These are phyloP conservation scores for Pomphorhynchus laevis DNA, from an alignment of 1,140 invertebrate genomes.

Conservation along the genomic window DNA sequence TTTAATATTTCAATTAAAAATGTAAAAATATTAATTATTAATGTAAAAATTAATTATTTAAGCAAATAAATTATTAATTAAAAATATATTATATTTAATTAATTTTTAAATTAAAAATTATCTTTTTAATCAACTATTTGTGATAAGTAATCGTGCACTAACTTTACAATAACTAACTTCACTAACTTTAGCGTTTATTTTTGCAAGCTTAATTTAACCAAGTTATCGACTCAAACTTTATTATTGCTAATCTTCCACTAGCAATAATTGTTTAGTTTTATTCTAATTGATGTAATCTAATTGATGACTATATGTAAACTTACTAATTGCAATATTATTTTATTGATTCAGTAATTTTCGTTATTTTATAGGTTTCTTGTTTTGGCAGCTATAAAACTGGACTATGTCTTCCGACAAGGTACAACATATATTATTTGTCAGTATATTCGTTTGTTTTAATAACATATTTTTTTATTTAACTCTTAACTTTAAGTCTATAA, in stretches of 20 bases:
- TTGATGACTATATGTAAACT: background rate
- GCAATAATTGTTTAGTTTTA: background rate
- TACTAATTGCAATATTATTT: background rate
- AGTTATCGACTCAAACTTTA: background rate
- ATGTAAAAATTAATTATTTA: too few relatives aligned
- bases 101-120: too few relatives aligned
- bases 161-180: too few relatives aligned
- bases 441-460: slow-evolving; percentile 5
- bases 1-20: too few relatives aligned
- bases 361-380: slow-evolving; percentile 31
- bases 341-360: slow-evolving; percentile 2
- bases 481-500: slow-evolving; percentile 6
- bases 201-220: background rate
- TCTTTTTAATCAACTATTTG: too few relatives aligned
- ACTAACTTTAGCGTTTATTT: background rate
- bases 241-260: background rate
- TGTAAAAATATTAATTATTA: too few relatives aligned
- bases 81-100: too few relatives aligned
- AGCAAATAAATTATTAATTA: too few relatives aligned
- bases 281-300: background rate
- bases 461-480: background rate
- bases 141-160: too few relatives aligned
- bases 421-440: slow-evolving; percentile 7
- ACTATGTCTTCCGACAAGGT: slow-evolving; percentile 53
- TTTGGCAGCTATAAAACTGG: slow-evolving; percentile 71